Evolutionary conservation across 2,113 vertebrate species (phyloP), one percentile per base, ranked within the genome.

Genomic region (Symphodus melops): DNA sequence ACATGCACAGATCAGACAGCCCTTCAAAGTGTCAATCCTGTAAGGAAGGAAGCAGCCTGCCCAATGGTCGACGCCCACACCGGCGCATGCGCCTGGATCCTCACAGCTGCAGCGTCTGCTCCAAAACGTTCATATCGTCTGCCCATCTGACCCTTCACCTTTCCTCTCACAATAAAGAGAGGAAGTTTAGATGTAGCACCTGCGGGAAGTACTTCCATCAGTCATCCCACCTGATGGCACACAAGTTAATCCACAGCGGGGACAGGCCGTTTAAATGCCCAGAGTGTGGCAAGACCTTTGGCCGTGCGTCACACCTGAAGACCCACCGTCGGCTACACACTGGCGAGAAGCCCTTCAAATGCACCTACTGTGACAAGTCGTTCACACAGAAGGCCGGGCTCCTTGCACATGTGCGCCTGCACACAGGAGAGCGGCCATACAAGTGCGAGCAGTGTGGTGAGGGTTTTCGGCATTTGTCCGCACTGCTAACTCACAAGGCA

Each of bases 251-350:
- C 77, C 94, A 95, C 85, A 90, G 91, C 0, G 93, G 94, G 1
- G 91, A 95, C 75, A 79, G 91, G 59, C 94, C 94, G 0, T 95
- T 93, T 58, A 94, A 94, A 54, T 95, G 94, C 72, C 85, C 92
- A 0, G 93, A 94, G 1, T 95, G 94, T 1, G 93, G 93, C 0
- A 94, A 94, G 87, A 84, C 85, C 25, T 95, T 95, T 0, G 92
- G 91, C 17, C 93, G 94, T 0, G 91, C 93, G 21, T 94, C 94
- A 0, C 94, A 95, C 73, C 90, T 95, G 33, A 94, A 94, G 77
- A 95, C 94, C 2, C 94, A 95, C 75, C 89, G 81, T 1, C 87
- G 94, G 14, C 91, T 95, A 13, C 94, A 95, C 89, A 94, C 94
- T 0, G 94, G 94, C 0, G 94, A 95, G 82, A 95, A 94, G 67